Evolutionary conservation across 2,113 vertebrate species (phyloP).

Genomic region (Bungarus multicinctus): DNA sequence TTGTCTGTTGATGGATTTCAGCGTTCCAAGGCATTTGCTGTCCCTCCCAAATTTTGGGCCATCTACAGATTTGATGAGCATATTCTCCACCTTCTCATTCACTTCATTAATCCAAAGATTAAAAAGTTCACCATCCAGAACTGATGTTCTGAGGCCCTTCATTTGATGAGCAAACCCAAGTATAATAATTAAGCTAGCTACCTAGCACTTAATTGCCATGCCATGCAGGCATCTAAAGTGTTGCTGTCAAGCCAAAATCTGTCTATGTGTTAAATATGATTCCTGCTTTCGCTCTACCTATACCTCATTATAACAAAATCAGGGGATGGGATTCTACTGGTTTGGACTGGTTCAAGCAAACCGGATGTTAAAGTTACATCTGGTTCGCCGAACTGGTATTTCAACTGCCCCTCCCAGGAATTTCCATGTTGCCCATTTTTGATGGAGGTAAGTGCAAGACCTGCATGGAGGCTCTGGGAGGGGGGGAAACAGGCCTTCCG

Average conservation of each 20-base stretch:
- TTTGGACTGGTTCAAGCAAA: no score
- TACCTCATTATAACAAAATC: neutral
- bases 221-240: neutral
- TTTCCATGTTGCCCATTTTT: no score
- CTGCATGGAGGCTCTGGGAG: no score
- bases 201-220: neutral
- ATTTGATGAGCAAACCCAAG: neutral
- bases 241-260: neutral
- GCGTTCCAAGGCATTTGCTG: neutral
- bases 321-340: no score
- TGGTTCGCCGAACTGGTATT: no score
- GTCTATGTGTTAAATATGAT: neutral
- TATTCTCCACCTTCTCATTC: neutral
- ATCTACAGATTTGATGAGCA: neutral
- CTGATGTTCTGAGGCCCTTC: neutral
- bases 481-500: no score
- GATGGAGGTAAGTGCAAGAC: no score
- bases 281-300: neutral
- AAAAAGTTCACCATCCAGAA: neutral
- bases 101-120: neutral
- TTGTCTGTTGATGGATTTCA: neutral
- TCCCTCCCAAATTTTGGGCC: neutral
- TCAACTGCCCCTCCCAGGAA: no score
- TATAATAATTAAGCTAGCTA: neutral
- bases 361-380: no score